phyloP scores from a whole-genome alignment of 2,888 invertebrate genomes.

The Tetranychus piercei region DNA sequence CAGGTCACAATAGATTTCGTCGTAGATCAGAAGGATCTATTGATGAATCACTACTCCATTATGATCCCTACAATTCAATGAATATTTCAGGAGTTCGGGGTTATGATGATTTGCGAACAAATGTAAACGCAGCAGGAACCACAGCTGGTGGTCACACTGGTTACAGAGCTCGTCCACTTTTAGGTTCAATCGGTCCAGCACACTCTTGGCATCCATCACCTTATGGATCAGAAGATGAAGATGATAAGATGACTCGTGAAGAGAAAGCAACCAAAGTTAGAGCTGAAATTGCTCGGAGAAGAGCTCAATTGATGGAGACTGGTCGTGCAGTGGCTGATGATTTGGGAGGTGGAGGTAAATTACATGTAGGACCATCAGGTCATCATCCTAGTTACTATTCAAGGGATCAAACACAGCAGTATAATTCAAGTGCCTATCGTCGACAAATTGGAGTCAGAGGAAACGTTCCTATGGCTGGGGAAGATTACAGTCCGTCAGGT shows the following conservation, averaged over 20 bases:
- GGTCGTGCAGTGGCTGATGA: constrained; percentile 27
- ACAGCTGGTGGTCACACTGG: background rate
- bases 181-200: constrained; percentile 26
- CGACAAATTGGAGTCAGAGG: background rate
- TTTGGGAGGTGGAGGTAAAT: constrained; percentile 9
- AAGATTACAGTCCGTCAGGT: background rate
- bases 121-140: background rate
- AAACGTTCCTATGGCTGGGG: background rate
- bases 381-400: constrained; percentile 16
- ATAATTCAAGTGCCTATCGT: constrained; percentile 3
- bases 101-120: background rate
- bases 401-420: constrained; percentile 7
- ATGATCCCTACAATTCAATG: constrained; percentile 10
- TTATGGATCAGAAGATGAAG: constrained; percentile 37
- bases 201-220: constrained; percentile 40
- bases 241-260: constrained; percentile 40
- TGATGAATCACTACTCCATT: constrained; percentile 13
- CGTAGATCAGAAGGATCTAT: constrained; percentile 24
- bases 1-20: constrained; percentile 20
- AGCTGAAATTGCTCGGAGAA: constrained; percentile 43
- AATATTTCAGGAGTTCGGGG: background rate
- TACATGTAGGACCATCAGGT: constrained; percentile 12
- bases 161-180: background rate
- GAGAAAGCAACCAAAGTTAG: constrained; percentile 42
- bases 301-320: constrained; percentile 42